phyloP scores from a whole-genome alignment of 2,888 invertebrate species.

The Corythucha ciliata region DNA sequence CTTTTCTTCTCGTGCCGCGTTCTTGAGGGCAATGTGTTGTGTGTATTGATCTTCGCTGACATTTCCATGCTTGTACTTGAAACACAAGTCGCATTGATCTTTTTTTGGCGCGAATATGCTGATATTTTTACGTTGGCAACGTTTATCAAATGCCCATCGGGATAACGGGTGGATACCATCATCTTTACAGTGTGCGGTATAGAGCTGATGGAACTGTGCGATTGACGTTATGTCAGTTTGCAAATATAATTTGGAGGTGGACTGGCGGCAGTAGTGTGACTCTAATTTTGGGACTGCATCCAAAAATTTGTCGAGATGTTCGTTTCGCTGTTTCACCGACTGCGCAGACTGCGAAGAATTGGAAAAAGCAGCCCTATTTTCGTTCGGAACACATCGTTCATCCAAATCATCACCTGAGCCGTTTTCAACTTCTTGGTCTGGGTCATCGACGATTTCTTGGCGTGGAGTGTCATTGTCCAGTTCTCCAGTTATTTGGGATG shows the following conservation, averaged over 20 bases:
- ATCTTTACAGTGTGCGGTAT: neutral
- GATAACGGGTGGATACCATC: no score
- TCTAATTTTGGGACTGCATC: constrained; percentile 3
- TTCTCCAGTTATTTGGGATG: neutral
- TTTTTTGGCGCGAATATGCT: constrained; percentile 9
- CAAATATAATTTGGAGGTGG: neutral
- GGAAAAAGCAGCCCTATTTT: neutral
- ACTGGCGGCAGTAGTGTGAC: constrained; percentile 8
- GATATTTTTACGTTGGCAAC: neutral
- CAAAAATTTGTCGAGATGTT: constrained; percentile 12
- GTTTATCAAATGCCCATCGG: neutral
- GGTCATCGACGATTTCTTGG: neutral
- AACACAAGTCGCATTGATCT: constrained; percentile 22
- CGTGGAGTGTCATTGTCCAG: constrained; percentile 4
- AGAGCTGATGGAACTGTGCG: neutral
- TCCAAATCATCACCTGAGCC: neutral
- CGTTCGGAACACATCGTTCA: neutral
- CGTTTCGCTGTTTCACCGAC: constrained; percentile 3
- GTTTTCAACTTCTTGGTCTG: constrained; percentile 6
- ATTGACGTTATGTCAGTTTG: constrained; percentile 9
- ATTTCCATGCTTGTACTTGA: constrained; percentile 8
- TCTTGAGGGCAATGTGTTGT: constrained; percentile 5
- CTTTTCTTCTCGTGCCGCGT: constrained; percentile 15
- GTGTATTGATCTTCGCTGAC: constrained; percentile 11
- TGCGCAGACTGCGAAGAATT: constrained; percentile 35